Conservation (phyloP, 1,140 invertebrate genomes). For the Nebria ingens region DNA sequence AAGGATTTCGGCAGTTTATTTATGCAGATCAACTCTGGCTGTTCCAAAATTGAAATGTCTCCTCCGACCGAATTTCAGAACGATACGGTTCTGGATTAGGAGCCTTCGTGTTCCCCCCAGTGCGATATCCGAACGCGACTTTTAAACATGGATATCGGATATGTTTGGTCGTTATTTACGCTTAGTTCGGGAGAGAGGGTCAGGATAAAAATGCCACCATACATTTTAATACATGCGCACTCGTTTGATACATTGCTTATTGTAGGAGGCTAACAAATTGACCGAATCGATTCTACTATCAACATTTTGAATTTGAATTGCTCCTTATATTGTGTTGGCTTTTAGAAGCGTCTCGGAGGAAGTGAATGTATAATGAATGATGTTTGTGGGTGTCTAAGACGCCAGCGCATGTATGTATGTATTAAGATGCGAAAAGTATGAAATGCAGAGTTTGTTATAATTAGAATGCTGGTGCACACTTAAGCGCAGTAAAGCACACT, state of each 20-base stretch:
- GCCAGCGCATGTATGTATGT: no score
- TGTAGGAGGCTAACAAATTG: no score
- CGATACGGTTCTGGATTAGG: not conserved
- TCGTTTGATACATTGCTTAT: no score
- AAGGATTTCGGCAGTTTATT: not conserved
- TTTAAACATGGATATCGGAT: not conserved
- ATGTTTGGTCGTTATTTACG: not conserved
- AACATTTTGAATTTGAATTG: no score
- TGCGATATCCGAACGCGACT: not conserved
- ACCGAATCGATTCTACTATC: no score
- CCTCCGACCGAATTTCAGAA: not conserved
- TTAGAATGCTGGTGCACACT: not conserved
- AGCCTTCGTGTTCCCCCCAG: not conserved
- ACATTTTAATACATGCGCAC: not conserved
- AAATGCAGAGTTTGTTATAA: no score
- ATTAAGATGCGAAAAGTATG: no score
- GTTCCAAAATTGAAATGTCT: not conserved
- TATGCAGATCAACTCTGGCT: not conserved
- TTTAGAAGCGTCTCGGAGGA: no score
- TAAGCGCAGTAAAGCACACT: not conserved
- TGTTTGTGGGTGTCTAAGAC: no score
- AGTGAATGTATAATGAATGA: no score
- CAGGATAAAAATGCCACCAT: not conserved
- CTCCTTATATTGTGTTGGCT: no score
- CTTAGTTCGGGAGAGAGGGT: not conserved